phyloP scores from a whole-genome alignment of 1,140 invertebrate species.

The Tetraneura akinire region DNA sequence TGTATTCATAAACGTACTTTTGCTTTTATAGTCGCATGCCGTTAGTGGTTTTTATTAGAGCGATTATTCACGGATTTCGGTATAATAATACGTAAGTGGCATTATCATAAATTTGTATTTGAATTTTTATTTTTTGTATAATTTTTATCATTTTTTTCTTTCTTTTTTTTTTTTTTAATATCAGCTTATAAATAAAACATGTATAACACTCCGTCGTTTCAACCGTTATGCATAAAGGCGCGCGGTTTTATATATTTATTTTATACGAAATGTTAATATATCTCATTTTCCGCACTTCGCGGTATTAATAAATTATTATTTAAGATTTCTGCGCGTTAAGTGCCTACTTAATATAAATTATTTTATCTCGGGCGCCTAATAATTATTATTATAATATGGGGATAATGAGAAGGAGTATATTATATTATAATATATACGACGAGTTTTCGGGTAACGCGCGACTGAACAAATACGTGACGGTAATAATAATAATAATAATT shows the following conservation, averaged over 20 bases:
- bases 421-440: no score
- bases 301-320: conserved; percentile 36
- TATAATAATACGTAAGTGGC: conserved; percentile 19
- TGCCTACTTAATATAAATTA: conserved; percentile 17
- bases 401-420: no score
- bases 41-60: conserved; percentile 8
- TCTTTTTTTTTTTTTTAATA: not conserved
- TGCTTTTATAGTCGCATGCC: conserved; percentile 24
- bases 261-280: not conserved
- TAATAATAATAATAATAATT: conserved; percentile 19
- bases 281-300: not conserved
- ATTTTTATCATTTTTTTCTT: no score
- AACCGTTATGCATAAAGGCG: no score
- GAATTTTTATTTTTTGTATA: no score
- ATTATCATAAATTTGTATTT: conserved; percentile 33
- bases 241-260: no score
- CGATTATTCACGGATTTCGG: conserved; percentile 23
- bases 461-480: conserved; percentile 28
- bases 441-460: not conserved
- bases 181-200: conserved; percentile 25
- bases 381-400: conserved; percentile 12
- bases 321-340: not conserved
- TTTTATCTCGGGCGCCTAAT: not conserved
- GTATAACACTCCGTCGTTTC: not conserved
- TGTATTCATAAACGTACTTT: conserved; percentile 34